Base-by-base conservation (phyloP, 1,140 invertebrate species). In the Harpegnathos saltator region DNA sequence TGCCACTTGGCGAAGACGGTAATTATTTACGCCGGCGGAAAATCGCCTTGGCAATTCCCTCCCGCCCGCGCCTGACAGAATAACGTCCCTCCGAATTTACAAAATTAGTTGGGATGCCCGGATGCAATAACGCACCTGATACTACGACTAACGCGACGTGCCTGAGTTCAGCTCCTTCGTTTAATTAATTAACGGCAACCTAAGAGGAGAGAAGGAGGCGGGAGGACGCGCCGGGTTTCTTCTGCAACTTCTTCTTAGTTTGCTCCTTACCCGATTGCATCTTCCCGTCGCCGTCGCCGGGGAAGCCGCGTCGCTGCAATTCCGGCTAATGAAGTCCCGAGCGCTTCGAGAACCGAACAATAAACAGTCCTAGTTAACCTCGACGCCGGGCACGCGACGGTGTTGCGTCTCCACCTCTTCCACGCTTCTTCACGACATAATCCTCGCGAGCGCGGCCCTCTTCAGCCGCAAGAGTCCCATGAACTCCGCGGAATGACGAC, bases 181-280 rank as follows among this genome's bases (percentile, higher is more conserved):
- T 87, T 88, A 83, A 91, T 88, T 91, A 90, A 91, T 91, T 91
- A 91, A 85, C 59, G 80, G 72, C 73, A 89, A 59, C 56, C 69
- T 44, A 44, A 44, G 38, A 11, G 1, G 38, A 9, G 11, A 11
- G 38, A 44, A 11, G 38, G 7, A 9, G 38, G 38, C 0, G 38
- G 38, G 82, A 66, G 82, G 87, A 86, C 71, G 84, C 74, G 85
- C 50, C 58, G 44, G 56, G 83, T 68, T 85, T 78, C 82, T 85
- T 86, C 85, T 82, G 58, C 61, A 72, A 80, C 72, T 81, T 86
- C 69, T 85, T 85, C 75, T 85, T 82, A 71, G 80, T 85, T 72
- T 73, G 74, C 58, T 73, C 48, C 58, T 56, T 69, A 44, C 71
- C 24, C 12, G 9, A 19, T 65, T 58, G 22, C 22, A 17, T 38